Conservation (phyloP, 1,140 invertebrate genomes). For the Danaus melanippus region DNA sequence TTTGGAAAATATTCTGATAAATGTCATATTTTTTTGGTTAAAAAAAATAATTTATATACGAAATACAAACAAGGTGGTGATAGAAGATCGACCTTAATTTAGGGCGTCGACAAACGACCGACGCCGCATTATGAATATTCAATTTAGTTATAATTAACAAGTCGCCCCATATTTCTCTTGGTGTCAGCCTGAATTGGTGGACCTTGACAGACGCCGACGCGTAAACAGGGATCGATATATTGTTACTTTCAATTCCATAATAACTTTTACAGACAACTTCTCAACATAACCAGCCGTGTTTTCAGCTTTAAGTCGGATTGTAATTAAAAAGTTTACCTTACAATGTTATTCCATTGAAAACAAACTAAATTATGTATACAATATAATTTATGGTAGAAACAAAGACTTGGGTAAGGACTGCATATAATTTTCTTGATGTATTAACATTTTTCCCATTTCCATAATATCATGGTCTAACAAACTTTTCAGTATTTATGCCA, state of each 20-base stretch:
- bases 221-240: conserved; percentile 3
- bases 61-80: conserved; percentile 14
- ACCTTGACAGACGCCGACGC: conserved; percentile 5
- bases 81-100: conserved; percentile 23
- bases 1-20: too few species aligned
- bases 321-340: too few species aligned
- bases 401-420: too few species aligned
- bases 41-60: neutral
- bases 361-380: too few species aligned
- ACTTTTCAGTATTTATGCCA: too few species aligned
- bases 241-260: conserved; percentile 2
- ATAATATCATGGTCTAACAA: too few species aligned
- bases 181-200: conserved; percentile 18
- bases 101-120: conserved; percentile 15
- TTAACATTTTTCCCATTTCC: too few species aligned
- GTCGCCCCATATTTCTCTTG: conserved; percentile 33
- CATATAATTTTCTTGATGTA: too few species aligned
- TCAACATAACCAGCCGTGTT: too few species aligned
- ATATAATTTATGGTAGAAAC: too few species aligned
- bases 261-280: conserved; percentile 4
- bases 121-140: conserved; percentile 42
- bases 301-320: too few species aligned
- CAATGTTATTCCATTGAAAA: too few species aligned
- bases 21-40: conserved; percentile 2
- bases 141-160: conserved; percentile 41